A percentile compares a stretch with the other conserved stretches of the same genome.
phyloP scores from a whole-genome alignment of 2,113 vertebrate genomes.

The Callorhinus ursinus region DNA sequence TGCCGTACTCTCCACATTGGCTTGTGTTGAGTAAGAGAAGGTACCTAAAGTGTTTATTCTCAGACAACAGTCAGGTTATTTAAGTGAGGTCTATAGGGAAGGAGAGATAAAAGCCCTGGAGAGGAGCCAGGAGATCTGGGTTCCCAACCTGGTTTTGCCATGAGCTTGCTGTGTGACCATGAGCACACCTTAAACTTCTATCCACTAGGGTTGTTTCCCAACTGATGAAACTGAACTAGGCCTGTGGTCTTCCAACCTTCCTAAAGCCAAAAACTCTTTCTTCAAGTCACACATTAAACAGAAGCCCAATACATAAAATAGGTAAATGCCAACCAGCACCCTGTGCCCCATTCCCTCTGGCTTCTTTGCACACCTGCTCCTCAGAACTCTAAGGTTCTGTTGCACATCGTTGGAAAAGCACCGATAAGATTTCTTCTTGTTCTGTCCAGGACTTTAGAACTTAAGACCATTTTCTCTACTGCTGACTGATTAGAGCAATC shows the following conservation, averaged over 20 bases:
- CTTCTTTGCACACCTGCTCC: not conserved
- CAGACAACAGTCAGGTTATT: not conserved
- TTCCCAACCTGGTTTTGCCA: not conserved
- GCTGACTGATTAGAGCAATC: not conserved
- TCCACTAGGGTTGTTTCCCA: not conserved
- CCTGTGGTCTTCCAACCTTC: not conserved
- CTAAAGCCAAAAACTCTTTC: conserved; percentile 37
- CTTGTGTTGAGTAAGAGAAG: not conserved
- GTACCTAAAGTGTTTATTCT: not conserved
- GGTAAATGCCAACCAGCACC: not conserved
- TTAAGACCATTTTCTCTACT: not conserved
- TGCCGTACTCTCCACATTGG: not conserved
- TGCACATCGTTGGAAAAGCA: not conserved
- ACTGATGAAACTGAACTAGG: not conserved
- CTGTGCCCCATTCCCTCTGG: too few relatives aligned
- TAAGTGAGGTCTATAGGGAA: not conserved
- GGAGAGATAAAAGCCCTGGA: not conserved
- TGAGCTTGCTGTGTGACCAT: not conserved
- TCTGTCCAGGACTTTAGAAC: not conserved
- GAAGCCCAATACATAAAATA: not conserved
- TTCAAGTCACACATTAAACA: conserved; percentile 5
- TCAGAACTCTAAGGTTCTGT: not conserved
- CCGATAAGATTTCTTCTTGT: not conserved
- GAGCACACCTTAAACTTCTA: not conserved
- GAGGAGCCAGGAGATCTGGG: not conserved